Base-by-base conservation (phyloP, 2,888 invertebrate genomes). In the Drosophila pseudotalamancana region DNA sequence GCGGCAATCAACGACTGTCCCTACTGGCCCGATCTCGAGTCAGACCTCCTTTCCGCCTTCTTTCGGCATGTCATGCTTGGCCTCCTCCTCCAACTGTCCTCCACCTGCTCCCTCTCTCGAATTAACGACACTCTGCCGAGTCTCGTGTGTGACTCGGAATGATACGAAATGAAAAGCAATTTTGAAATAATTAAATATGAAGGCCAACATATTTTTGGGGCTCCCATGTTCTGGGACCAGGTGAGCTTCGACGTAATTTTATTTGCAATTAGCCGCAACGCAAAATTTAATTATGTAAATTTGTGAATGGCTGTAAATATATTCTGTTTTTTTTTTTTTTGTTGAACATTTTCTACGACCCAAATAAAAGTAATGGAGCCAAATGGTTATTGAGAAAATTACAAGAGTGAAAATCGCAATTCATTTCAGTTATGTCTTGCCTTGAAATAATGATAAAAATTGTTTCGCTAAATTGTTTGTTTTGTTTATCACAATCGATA, bases 141-240 rank as follows among this genome's bases (percentile, higher is more conserved):
- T 46, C 31, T 39, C 32, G 12, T 40, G 49, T 57, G 56, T 45
- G 46, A 59, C 51, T 69, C 35, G 62, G 40, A 76, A 67, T 68
- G 55, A 72, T 61, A 50, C 60, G 39, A 77, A 79, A 62, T 53
- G 66, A 83, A 83, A 66, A 76, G 87, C 80, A 83, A 72, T 79
- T 86, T 67, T 72, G 53, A 70, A 65, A 81, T 80, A 83, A 87
- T 83, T 81, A 81, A 80, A 80, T 80, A 77, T 81, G 82, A 68
- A 59, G 57, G 49, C 42, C 65, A 56, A 55, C 59, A 72, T 59
- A 54, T 59, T 56, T n/a, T 74, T 19, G 21, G 21, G 27, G 35
- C 21, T 48, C 12, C 25, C 34, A 29, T 49, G 27, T 49, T 71
- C 73, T 54, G 42, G 29, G n/a, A 8, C 53, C 45, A 12, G 4